Evolutionary conservation across 2,888 invertebrate species (phyloP), one percentile per base, ranked within the genome.

Genomic region (Meliscaeva auricollis): DNA sequence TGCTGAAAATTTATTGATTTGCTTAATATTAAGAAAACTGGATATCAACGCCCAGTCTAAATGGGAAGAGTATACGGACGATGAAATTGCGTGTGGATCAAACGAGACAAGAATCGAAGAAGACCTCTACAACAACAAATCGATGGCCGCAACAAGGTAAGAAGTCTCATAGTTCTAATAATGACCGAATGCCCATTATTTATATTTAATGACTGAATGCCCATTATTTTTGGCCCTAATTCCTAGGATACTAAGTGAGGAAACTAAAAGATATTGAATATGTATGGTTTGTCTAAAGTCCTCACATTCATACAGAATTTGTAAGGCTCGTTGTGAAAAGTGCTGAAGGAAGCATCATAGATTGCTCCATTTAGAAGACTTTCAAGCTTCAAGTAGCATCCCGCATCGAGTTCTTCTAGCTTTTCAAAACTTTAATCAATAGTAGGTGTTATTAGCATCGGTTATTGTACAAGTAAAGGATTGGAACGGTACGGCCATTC

Each of bases 341-440:
- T 58, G 58, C 35, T 58, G 20, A 38, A 58, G 38, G 38, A 58
- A 58, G 35, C 58, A 58, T 20, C 38, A 58, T 35, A 58, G 35
- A 6, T 58, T 58, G 20, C 20, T 58, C 11, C 58, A 58, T 35
- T 58, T 38, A 35, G 58, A 58, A 38, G 20, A 20, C 17, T 20
- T 20, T 4, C 35, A 58, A 38, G 20, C 35, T 8, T 11, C 35
- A 38, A 58, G 11, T 58, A 38, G 58, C 7, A 38, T 20, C 9
- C 13, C 35, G 6, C 58, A 58, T 20, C 15, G 17, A 15, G 4
- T 6, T 20, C 20, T 58, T 38, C 9, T 58, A 17, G 56, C 56
- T 6, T 58, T 35, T 20, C 58, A 58, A 58, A 6, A 15, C 1
- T 58, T 38, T 38, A 32, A 35, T 15, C 9, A 56, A 15, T 32